A percentile compares a stretch with the other conserved stretches of the same genome.
Evolutionary conservation across 2,113 vertebrate genomes (phyloP).

Genomic region (Corythoichthys intestinalis): DNA sequence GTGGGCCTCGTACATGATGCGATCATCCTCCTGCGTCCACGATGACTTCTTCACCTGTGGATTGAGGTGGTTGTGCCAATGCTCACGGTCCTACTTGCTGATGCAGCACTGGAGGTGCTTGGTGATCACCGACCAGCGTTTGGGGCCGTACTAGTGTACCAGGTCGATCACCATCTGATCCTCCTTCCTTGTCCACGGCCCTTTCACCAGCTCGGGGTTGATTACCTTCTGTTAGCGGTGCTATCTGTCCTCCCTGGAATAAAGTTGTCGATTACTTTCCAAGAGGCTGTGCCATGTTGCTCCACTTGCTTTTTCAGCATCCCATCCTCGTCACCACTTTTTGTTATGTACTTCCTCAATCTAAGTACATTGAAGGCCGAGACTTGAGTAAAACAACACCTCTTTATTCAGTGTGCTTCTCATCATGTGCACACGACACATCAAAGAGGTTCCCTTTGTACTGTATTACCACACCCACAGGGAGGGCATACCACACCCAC

Average conservation of each 20-base stretch:
- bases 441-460: too few species aligned
- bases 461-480: too few species aligned
- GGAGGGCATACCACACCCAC: too few species aligned
- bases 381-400: too few species aligned
- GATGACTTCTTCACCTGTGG: slow-evolving; percentile 98
- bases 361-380: too few species aligned
- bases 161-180: slow-evolving; percentile 98
- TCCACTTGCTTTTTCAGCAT: slow-evolving; percentile 92
- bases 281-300: slow-evolving; percentile 88
- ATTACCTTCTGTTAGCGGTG: slow-evolving; percentile 99
- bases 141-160: slow-evolving; percentile 96
- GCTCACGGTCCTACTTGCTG: slow-evolving; percentile 95
- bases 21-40: slow-evolving; percentile 97
- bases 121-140: slow-evolving; percentile 97
- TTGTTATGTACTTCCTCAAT: too few species aligned
- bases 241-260: slow-evolving; percentile 96
- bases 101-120: slow-evolving; percentile 97
- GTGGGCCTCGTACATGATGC: slow-evolving; percentile 95
- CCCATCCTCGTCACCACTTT: slow-evolving; percentile 78
- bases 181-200: slow-evolving; percentile 98
- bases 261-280: slow-evolving; percentile 87
- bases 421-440: too few species aligned
- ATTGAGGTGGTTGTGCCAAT: slow-evolving; percentile 99
- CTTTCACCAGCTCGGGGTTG: slow-evolving; percentile 97
- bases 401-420: too few species aligned